phyloP scores from a whole-genome alignment of 92 coral and sea anemone genomes.

The Parazoanthus atlanticus region DNA sequence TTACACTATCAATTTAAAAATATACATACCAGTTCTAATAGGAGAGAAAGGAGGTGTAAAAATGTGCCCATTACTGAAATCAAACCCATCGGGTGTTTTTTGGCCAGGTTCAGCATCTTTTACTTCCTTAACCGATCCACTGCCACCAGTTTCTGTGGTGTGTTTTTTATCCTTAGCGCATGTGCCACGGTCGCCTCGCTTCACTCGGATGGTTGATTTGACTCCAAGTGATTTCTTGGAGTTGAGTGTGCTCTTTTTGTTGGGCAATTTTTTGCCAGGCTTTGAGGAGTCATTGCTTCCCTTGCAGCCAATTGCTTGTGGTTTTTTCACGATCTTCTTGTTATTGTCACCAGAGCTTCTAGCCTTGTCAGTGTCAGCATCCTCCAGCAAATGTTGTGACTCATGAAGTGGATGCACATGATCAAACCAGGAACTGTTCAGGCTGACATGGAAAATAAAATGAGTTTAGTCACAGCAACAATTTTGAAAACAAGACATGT shows the following conservation, averaged over 20 bases:
- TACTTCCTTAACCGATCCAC: background rate
- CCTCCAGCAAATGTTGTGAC: constrained; percentile 59
- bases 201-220: constrained; percentile 56
- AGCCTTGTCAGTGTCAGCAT: constrained; percentile 41
- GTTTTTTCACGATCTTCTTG: background rate
- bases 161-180: background rate
- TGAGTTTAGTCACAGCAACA: background rate
- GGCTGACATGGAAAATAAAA: constrained; percentile 38
- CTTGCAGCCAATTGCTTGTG: background rate
- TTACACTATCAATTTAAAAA: background rate
- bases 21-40: constrained; percentile 1
- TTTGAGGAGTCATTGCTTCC: background rate
- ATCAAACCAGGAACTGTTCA: constrained; percentile 81
- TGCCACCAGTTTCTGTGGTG: background rate
- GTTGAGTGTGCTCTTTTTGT: constrained; percentile 13
- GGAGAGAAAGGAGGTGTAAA: constrained; percentile 48
- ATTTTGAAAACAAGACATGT: background rate
- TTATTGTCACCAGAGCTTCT: background rate
- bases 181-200: constrained; percentile 60
- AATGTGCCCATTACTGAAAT: background rate
- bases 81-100: constrained; percentile 31
- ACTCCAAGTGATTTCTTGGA: constrained; percentile 79
- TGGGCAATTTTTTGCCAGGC: background rate
- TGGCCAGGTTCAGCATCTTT: background rate
- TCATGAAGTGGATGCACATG: constrained; percentile 82